Base-by-base conservation (phyloP, 2,888 invertebrate genomes). In the Eristalis tenax region DNA sequence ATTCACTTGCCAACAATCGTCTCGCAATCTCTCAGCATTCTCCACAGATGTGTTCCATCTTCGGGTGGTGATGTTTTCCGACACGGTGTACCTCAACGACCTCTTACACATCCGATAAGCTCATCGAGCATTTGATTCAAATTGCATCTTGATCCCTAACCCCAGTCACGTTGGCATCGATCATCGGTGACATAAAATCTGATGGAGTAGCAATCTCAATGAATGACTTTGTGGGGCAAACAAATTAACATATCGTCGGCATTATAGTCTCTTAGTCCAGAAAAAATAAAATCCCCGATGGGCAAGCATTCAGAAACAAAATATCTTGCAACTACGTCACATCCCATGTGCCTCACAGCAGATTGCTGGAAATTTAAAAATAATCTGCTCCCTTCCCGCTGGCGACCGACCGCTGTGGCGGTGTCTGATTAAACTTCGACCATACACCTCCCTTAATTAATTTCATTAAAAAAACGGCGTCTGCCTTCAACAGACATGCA, bases 381-480 rank as follows among this genome's bases (percentile, higher is more conserved):
- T 71, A 71, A 79, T 66, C 71, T 70, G 61, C 66, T 64, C 56
- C 15, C 59, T 64, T 59, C 13, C 74, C 73, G 79, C 50, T 70
- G 79, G 79, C 69, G 18, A 59, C 23, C 50, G 56, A 73, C 66
- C 22, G 80, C 80, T 80, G 80, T 38, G 73, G 66, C 63, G 69
- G 35, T 56, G 64, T 8, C 73, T 50, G 80, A 80, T 73, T 61
- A 80, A 71, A 38, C 38, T 13, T 28, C 57, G 57, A 28, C 71
- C 79, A 56, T 40, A 56, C 73, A 73, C 80, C 68, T 66, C 23
- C 59, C 43, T 73, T 68, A 69, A 81, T 74, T 63, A 75, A 75
- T 63, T 76, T 63, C 61, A 2, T 40, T 56, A 4, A 65, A 59
- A 63, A 32, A 64, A 59, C 18, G 23, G 23, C 57, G 28, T 26